Percentiles rank a stretch among this genome's conserved stretches.
These are phyloP conservation scores for Drosophila parvula DNA, from an alignment of 1,140 invertebrate species.

Conservation along the genomic window DNA sequence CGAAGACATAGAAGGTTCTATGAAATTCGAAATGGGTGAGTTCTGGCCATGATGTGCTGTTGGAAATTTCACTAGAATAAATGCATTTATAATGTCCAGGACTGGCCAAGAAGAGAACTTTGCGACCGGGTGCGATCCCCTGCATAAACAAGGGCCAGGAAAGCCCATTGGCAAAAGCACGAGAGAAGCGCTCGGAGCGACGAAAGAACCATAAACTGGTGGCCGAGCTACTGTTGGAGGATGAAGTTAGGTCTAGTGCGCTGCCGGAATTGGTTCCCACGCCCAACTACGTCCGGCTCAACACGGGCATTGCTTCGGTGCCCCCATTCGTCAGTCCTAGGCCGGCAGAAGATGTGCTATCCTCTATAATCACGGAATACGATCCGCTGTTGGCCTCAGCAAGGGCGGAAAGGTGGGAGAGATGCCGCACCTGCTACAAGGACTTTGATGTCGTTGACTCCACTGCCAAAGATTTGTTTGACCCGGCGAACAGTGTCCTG, in stretches of 20 bases:
- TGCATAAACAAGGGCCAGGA: conserved; percentile 32
- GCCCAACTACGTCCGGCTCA: conserved; percentile 14
- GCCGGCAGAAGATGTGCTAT: not conserved
- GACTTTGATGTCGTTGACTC: conserved; percentile 23
- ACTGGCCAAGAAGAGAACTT: conserved; percentile 33
- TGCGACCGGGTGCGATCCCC: conserved; percentile 37
- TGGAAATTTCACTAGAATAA: too few species aligned
- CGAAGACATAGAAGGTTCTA: conserved; percentile 63
- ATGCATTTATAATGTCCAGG: conserved; percentile 1
- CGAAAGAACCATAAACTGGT: conserved; percentile 39
- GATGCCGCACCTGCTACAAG: conserved; percentile 53
- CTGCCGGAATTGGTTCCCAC: not conserved
- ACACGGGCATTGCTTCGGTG: conserved; percentile 16
- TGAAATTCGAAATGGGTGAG: conserved; percentile 69
- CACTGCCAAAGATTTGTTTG: conserved; percentile 47
- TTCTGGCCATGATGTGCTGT: not conserved
- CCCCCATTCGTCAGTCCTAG: conserved; percentile 3
- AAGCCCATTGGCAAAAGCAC: conserved; percentile 14
- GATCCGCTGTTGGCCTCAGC: conserved; percentile 4
- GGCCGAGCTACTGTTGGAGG: conserved; percentile 25
- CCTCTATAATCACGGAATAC: not conserved
- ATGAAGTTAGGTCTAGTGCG: not conserved
- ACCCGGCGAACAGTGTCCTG: conserved; percentile 49
- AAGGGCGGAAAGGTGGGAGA: not conserved
- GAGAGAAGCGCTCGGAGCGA: conserved; percentile 10